Base-by-base conservation (phyloP, 2,113 vertebrate species). In the Electrona antarctica region DNA sequence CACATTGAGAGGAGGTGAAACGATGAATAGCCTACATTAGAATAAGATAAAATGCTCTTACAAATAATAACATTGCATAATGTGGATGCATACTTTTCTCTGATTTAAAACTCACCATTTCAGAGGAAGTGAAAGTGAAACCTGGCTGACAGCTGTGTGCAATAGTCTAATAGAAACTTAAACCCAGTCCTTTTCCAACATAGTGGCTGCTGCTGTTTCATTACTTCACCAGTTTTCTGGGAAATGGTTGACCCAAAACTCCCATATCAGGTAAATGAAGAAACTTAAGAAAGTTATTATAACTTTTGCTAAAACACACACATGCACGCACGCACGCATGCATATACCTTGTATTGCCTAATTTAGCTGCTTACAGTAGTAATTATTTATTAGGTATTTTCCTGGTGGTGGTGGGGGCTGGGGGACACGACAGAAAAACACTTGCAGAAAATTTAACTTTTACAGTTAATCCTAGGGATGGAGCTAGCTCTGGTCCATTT, bases 41-140 rank as follows among this genome's bases (percentile, higher is more conserved):
- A 7, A 52, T 11, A 11, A 7, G 13, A 11, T 52, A 11, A 7
- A 12, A 52, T 8, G 2, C 9, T 1, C 7, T 57, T 57, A 0
- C 13, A 46, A 9, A 41, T 21, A 0, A 46, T 7, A 10, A 13
- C 8, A 8, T 52, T 52, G 13, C 8, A 1, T 2, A 13, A 52
- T 52, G 7, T 52, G 13, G 58, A 10, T 33, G 8, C 21, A 29
- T 28, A n/a, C n/a, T n/a, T 28, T 33, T 8, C 58, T 60, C 9
- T 28, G 11, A 41, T 10, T 33, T 52, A 41, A 52, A 50, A 41
- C 10, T 21, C 29, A 11, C 4, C 2, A 3, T 80, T 83, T 33
- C 21, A 8, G 0, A 0, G 0, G 8, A 86, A 87, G 76, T 64
- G 71, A 86, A 90, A 91, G 77, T 84, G 83, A 90, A 89, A 88